Percentiles rank a stretch among this genome's conserved stretches.
These are phyloP conservation scores for Halichoeres trimaculatus DNA, from an alignment of 2,113 vertebrate species.

Conservation along the genomic window DNA sequence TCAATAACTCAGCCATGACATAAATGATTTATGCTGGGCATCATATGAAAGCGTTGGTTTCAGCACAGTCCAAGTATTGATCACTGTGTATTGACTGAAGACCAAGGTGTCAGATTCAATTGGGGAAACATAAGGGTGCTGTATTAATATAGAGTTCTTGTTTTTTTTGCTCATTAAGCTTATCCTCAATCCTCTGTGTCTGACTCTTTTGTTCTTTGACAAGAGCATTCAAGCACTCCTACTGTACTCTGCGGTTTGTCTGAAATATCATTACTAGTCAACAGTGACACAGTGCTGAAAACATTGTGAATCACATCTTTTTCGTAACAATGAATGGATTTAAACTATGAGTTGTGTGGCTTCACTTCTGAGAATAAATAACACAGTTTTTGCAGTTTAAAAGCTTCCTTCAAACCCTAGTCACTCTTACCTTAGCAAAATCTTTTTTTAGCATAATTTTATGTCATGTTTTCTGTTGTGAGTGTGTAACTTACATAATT, in stretches of 20 bases:
- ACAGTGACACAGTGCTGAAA: not conserved
- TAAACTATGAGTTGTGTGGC: conserved; percentile 1
- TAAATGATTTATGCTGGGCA: conserved; percentile 75
- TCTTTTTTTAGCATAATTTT: not conserved
- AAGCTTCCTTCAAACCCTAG: conserved; percentile 4
- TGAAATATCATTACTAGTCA: conserved; percentile 20
- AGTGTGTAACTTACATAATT: no score
- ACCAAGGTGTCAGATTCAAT: conserved; percentile 66
- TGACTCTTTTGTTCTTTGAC: conserved; percentile 32
- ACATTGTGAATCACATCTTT: not conserved
- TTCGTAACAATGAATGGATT: conserved; percentile 21
- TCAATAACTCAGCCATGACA: conserved; percentile 72
- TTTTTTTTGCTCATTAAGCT: conserved; percentile 52
- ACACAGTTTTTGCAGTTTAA: conserved; percentile 6
- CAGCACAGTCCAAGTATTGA: conserved; percentile 66
- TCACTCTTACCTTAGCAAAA: conserved; percentile 10
- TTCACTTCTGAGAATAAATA: conserved; percentile 29
- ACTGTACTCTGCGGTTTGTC: conserved; percentile 9
- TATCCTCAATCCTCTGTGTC: conserved; percentile 16
- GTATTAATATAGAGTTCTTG: conserved; percentile 48
- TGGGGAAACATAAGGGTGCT: conserved; percentile 38
- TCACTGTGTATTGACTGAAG: conserved; percentile 68
- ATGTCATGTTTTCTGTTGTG: conserved; percentile 6
- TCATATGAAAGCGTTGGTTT: conserved; percentile 74
- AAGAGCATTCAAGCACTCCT: conserved; percentile 5